Percentiles rank a stretch among this genome's conserved stretches.
Conservation (phyloP, 2,113 vertebrate species). For the Lipotes vexillifer region DNA sequence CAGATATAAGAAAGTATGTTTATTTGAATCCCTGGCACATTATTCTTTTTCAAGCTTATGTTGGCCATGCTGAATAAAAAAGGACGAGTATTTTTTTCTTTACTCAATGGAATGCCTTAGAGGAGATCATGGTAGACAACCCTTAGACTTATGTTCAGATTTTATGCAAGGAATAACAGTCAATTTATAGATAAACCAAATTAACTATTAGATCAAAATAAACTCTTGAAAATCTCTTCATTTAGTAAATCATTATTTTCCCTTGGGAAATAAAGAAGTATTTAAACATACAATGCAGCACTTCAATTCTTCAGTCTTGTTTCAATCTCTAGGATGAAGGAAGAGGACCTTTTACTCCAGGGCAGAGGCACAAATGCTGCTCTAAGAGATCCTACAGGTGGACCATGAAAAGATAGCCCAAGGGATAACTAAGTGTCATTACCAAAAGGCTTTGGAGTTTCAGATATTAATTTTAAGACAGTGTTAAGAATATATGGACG, state of each 20-base stretch:
- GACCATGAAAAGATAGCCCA: not conserved
- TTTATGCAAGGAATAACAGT: not conserved
- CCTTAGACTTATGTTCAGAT: not conserved
- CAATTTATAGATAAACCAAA: not conserved
- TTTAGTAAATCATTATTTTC: not conserved
- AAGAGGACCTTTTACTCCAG: not conserved
- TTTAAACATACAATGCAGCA: not conserved
- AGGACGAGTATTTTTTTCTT: not conserved
- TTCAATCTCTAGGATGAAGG: not conserved
- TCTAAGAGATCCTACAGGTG: too few species aligned
- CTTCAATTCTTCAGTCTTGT: not conserved
- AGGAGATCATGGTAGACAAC: not conserved
- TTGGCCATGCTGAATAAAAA: not conserved
- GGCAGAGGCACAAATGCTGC: not conserved
- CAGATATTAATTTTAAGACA: not conserved
- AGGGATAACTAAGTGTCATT: not conserved
- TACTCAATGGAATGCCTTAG: not conserved
- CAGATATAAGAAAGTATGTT: slow-evolving; percentile 16
- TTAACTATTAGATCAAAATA: not conserved
- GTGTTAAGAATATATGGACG: not conserved
- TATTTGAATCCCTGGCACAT: not conserved
- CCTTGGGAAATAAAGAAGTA: not conserved
- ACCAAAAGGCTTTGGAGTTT: not conserved
- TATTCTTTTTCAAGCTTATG: not conserved
- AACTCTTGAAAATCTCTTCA: not conserved